phyloP scores from a whole-genome alignment of 2,888 invertebrate species.

The Acleris literana region DNA sequence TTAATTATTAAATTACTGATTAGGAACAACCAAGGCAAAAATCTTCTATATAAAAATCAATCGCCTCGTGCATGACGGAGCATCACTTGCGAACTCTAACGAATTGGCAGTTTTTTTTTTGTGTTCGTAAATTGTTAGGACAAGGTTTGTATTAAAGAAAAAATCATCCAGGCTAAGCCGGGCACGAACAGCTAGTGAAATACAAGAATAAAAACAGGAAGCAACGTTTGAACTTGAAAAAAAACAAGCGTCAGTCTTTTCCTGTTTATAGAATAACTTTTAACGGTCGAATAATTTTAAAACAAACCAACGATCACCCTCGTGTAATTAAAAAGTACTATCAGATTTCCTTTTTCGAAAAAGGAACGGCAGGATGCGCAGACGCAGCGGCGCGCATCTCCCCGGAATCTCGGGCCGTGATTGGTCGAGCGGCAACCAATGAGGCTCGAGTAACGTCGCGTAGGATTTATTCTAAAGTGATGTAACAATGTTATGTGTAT shows the following conservation, averaged over 20 bases:
- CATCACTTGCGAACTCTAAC: no score
- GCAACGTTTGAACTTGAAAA: neutral
- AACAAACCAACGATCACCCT: slow-evolving; percentile 20
- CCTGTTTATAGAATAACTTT: slow-evolving; percentile 4
- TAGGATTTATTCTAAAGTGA: slow-evolving; percentile 6
- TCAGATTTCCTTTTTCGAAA: slow-evolving; percentile 37
- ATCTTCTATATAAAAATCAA: no score
- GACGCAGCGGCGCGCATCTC: slow-evolving; percentile 35
- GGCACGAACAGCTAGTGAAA: no score
- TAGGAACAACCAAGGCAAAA: no score
- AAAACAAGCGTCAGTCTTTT: neutral
- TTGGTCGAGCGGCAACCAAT: slow-evolving; percentile 7
- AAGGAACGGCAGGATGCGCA: slow-evolving; percentile 33
- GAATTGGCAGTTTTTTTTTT: no score
- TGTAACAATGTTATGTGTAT: slow-evolving; percentile 4
- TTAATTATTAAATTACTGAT: no score
- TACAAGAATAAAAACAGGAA: slow-evolving; percentile 10
- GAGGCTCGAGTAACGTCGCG: slow-evolving; percentile 3
- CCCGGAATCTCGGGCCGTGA: slow-evolving; percentile 10
- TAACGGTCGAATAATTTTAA: slow-evolving; percentile 14
- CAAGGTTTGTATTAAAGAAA: neutral
- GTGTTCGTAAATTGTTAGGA: no score
- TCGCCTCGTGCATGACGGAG: no score
- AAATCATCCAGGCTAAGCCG: no score
- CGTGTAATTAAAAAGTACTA: slow-evolving; percentile 29